Evolutionary conservation across 2,113 vertebrate species (phyloP), one percentile per base, ranked within the genome.

Genomic region (Scomber japonicus): DNA sequence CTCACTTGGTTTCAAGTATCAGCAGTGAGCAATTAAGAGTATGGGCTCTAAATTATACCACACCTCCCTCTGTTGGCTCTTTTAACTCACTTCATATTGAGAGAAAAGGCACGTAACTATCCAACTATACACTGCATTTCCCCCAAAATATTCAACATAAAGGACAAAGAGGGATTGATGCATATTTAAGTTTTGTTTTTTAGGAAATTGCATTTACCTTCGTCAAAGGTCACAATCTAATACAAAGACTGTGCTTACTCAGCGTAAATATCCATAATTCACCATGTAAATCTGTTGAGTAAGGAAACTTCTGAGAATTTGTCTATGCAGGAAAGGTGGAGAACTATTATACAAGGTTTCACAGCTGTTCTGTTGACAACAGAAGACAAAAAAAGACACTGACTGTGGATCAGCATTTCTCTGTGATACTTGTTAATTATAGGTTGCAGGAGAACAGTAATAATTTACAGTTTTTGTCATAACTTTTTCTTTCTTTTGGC

Each of bases 61-160:
- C 80, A 71, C 6, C 83, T 2, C 89, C 88, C 82, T 84, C 88
- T 90, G 46, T 65, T 89, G 92, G 77, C 40, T 16, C 1, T 27
- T 5, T 57, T 1, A 24, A 14, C 61, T 63, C 35, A 81, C 16
- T 87, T 72, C 60, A 71, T 44, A 30, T 21, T 40, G 2, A 35
- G 35, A 51, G 40, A 31, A 44, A 60, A 24, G 10, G 27, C 8
- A 16, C 3, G n/a, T 40, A 40, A 40, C 35, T 40, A 40, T 8
- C 35, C 19, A 15, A 2, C 35, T 1, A 2, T 1, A 11, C 3
- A 54, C 17, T 51, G 11, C 35, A 61, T 49, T 69, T 53, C n/a
- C 13, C 7, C 11, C n/a, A 7, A 60, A 53, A 61, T 50, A 49
- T 15, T 50, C 3, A 44, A 27, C 44, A 48, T 12, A 11, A 5